Evolutionary conservation across 1,140 invertebrate genomes (phyloP).

Genomic region (Drosophila carrolli): DNA sequence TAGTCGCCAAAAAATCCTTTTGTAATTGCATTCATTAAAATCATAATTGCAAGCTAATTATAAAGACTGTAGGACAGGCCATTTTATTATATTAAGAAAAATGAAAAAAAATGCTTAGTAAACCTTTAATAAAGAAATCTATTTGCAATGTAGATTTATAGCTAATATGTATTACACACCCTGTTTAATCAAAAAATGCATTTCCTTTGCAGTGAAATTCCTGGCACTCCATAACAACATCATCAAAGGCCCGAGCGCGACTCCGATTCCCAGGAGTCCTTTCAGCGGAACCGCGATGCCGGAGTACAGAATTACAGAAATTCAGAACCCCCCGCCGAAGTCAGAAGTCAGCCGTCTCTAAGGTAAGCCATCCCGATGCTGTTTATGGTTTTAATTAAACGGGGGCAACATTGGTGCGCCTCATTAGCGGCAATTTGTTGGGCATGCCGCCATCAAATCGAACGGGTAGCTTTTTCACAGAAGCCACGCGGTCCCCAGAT

Average conservation of each 20-base stretch:
- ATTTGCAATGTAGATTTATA: background rate
- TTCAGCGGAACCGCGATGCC: slow-evolving; percentile 41
- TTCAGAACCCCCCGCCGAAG: slow-evolving; percentile 10
- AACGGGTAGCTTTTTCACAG: slow-evolving; percentile 54
- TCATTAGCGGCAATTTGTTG: slow-evolving; percentile 80
- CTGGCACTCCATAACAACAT: slow-evolving; percentile 50
- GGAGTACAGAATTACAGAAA: slow-evolving; percentile 32
- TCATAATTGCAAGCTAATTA: too few relatives aligned
- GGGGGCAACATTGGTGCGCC: slow-evolving; percentile 61
- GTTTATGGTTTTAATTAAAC: slow-evolving; percentile 78
- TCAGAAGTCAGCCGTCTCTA: slow-evolving; percentile 14
- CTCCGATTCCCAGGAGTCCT: slow-evolving; percentile 64
- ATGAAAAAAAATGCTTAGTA: too few relatives aligned
- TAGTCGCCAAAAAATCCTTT: too few relatives aligned
- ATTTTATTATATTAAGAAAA: too few relatives aligned
- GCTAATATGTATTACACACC: background rate
- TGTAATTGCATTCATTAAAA: too few relatives aligned
- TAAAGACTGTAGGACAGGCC: too few relatives aligned
- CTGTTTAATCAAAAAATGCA: slow-evolving; percentile 26
- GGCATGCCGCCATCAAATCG: slow-evolving; percentile 63
- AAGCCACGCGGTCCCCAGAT: slow-evolving; percentile 53
- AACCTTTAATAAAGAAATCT: background rate
- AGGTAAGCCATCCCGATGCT: slow-evolving; percentile 57
- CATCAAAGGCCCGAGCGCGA: slow-evolving; percentile 50
- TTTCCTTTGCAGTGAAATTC: slow-evolving; percentile 45